These are phyloP conservation scores for Drosophila kambysellisi DNA, from an alignment of 2,888 invertebrate species.

Conservation along the genomic window DNA sequence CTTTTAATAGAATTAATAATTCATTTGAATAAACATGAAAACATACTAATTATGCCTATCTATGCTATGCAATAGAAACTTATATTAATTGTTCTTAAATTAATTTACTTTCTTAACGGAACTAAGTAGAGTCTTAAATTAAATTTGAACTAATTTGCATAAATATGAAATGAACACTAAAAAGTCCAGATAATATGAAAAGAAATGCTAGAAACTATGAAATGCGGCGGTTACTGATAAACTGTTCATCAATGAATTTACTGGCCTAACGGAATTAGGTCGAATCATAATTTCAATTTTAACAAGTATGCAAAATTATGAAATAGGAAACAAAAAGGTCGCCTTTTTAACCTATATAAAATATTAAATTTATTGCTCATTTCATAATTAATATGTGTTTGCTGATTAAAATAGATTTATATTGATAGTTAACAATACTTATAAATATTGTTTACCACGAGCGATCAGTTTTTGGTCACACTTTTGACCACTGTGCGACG, in stretches of 20 bases:
- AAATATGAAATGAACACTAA: too few species aligned
- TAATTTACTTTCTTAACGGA: too few species aligned
- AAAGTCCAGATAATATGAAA: too few species aligned
- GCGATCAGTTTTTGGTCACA: constrained; percentile 24
- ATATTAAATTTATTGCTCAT: not conserved
- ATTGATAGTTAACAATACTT: not conserved
- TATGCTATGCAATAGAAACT: too few species aligned
- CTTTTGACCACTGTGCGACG: constrained; percentile 51
- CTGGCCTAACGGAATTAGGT: not conserved
- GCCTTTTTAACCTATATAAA: not conserved
- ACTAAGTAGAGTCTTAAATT: too few species aligned
- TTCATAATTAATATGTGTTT: not conserved
- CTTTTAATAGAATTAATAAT: not conserved
- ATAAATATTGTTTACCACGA: constrained; percentile 35
- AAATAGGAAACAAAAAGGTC: not conserved
- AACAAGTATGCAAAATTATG: not conserved
- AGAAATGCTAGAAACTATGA: too few species aligned
- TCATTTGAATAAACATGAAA: not conserved
- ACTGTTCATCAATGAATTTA: not conserved
- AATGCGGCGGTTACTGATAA: not conserved
- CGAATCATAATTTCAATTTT: not conserved
- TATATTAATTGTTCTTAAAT: too few species aligned
- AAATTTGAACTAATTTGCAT: too few species aligned
- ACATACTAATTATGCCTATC: too few species aligned
- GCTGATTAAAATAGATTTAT: not conserved